phyloP scores from a whole-genome alignment of 2,113 vertebrate species.

The Ovis aries region ARS-UI_Ramb_v3.0 NC_056080.1:10346001-10346500 shows the following conservation, averaged over 20 bases:
- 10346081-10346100: background rate
- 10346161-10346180: background rate
- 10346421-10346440: background rate
- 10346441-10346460: background rate
- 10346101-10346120: background rate
- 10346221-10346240: background rate
- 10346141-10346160: background rate
- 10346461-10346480: background rate
- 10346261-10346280: background rate
- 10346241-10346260: background rate
- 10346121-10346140: background rate
- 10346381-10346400: background rate
- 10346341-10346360: background rate
- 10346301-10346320: background rate
- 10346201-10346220: background rate
- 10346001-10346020: background rate
- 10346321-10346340: background rate
- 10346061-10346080: background rate
- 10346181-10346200: background rate
- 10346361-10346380: background rate
- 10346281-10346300: background rate
- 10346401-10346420: background rate
- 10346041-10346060: background rate
- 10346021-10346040: background rate
- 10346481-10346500: background rate